These are phyloP conservation scores for Pollenia labialis DNA, from an alignment of 2,888 invertebrate genomes.

Conservation along the genomic window DNA sequence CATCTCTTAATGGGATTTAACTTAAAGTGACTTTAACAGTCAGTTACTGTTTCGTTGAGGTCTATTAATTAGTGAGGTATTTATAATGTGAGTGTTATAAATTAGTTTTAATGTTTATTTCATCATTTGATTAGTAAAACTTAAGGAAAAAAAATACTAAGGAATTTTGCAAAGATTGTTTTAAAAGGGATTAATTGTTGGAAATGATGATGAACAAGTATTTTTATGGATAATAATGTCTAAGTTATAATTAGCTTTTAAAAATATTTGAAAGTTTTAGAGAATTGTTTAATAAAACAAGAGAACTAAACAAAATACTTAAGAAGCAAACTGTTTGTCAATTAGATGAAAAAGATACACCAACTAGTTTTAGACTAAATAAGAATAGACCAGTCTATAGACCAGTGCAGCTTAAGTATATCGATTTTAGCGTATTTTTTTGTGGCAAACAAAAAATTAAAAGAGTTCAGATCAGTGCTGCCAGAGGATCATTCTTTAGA, in stretches of 20 bases:
- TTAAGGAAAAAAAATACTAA: neutral
- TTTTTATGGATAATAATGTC: neutral
- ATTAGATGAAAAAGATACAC: too few relatives aligned
- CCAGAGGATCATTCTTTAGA: too few relatives aligned
- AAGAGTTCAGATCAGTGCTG: too few relatives aligned
- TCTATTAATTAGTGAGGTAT: slow-evolving; percentile 68
- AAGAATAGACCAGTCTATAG: too few relatives aligned
- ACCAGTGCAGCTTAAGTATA: too few relatives aligned
- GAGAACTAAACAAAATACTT: too few relatives aligned
- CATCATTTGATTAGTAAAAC: slow-evolving; percentile 41
- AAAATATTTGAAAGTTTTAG: neutral
- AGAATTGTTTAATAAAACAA: neutral
- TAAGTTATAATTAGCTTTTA: neutral
- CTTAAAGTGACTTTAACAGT: slow-evolving; percentile 40
- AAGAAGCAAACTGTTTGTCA: too few relatives aligned
- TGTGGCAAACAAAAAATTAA: too few relatives aligned
- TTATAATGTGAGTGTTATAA: slow-evolving; percentile 64
- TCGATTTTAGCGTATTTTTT: too few relatives aligned
- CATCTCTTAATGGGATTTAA: slow-evolving; percentile 31
- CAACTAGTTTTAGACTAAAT: too few relatives aligned
- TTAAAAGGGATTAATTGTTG: slow-evolving; percentile 7
- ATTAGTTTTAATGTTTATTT: slow-evolving; percentile 67
- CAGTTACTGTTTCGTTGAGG: slow-evolving; percentile 20
- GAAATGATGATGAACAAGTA: neutral
- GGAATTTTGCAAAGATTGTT: slow-evolving; percentile 4